phyloP scores from a whole-genome alignment of 1,140 invertebrate genomes.

The Heliconius melpomene region DNA sequence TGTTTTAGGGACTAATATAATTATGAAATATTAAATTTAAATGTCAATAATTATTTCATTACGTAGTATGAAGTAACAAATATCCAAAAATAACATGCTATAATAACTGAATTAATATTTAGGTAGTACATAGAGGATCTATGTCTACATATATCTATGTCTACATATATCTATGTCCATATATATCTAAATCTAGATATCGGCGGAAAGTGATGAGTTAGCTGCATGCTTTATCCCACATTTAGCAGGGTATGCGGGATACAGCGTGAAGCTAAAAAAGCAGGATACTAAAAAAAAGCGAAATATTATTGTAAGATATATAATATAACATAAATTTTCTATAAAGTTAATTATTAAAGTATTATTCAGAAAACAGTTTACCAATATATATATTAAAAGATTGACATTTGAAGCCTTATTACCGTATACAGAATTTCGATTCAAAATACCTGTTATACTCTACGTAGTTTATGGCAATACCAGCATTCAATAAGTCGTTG shows the following conservation, averaged over 20 bases:
- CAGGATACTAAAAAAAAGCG: neutral
- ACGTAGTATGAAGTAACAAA: no score
- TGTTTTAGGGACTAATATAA: slow-evolving; percentile 32
- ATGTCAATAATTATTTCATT: no score
- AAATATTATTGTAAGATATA: neutral
- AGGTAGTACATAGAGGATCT: no score
- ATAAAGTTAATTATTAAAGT: neutral
- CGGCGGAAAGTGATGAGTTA: no score
- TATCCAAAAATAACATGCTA: no score
- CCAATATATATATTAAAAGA: neutral
- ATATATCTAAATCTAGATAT: no score
- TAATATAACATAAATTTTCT: neutral
- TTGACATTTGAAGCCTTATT: neutral
- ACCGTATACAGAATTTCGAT: neutral
- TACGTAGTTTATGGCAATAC: slow-evolving; percentile 34
- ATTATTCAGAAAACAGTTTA: neutral
- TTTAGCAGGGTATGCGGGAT: no score
- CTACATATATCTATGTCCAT: no score
- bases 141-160: no score
- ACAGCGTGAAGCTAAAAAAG: no score
- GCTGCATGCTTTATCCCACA: no score
- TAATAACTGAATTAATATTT: no score
- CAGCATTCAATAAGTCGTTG: slow-evolving; percentile 34
- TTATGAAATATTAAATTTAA: neutral
- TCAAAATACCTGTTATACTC: neutral